Percentiles rank a stretch among this genome's conserved stretches.
phyloP scores from a whole-genome alignment of 2,888 invertebrate species.

The Oscheius myriophilus region DNA sequence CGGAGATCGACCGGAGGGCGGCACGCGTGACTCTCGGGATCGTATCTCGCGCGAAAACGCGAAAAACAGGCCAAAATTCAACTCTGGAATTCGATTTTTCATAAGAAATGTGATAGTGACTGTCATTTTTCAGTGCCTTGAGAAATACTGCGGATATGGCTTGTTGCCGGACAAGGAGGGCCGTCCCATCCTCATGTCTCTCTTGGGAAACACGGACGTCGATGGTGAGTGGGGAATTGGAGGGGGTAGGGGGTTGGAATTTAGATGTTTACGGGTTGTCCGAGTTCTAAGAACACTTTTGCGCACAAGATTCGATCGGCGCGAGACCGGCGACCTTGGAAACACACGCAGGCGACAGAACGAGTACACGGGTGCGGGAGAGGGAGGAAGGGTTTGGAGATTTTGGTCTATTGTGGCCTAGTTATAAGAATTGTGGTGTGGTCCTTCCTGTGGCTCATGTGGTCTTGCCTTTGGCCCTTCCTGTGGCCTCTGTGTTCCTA shows the following conservation, averaged over 20 bases:
- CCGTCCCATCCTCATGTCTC: slow-evolving; percentile 69
- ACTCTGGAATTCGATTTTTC: too few relatives aligned
- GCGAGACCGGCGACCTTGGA: neutral
- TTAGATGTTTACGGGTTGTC: too few relatives aligned
- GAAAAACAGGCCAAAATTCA: slow-evolving; percentile 6
- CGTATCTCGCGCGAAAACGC: neutral
- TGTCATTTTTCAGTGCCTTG: slow-evolving; percentile 63
- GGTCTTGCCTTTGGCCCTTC: too few relatives aligned
- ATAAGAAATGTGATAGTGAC: too few relatives aligned
- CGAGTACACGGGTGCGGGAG: neutral
- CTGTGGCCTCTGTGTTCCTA: too few relatives aligned
- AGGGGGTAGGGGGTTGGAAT: too few relatives aligned
- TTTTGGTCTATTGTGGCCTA: too few relatives aligned
- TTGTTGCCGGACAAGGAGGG: slow-evolving; percentile 68
- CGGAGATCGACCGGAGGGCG: too few relatives aligned
- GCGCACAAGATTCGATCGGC: neutral
- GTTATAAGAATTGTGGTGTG: too few relatives aligned
- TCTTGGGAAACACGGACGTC: slow-evolving; percentile 69
- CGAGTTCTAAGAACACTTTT: too few relatives aligned
- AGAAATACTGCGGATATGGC: slow-evolving; percentile 70
- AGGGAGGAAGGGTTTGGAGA: too few relatives aligned
- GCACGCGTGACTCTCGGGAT: neutral
- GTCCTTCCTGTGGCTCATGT: too few relatives aligned
- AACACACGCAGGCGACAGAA: neutral
- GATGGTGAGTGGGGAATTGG: slow-evolving; percentile 53